Percentiles rank a stretch among this genome's conserved stretches.
phyloP scores from a whole-genome alignment of 2,888 invertebrate genomes.

The Folsomia candida region DNA sequence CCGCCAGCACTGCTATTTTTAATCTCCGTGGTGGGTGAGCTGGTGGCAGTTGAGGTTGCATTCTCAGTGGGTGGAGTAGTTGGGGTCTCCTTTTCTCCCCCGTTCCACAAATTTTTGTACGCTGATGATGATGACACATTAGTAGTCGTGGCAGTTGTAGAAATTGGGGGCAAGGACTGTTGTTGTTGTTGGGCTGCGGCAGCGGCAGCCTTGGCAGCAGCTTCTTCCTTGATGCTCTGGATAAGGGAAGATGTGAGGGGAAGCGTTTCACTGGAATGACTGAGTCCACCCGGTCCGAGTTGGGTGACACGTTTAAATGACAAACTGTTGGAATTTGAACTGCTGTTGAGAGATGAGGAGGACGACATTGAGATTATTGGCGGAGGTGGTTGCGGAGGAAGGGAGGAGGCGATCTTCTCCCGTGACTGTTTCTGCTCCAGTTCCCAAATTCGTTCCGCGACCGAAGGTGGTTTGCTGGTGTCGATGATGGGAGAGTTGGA shows the following conservation, averaged over 20 bases:
- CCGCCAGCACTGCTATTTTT: too few relatives aligned
- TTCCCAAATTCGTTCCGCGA: conserved; percentile 66
- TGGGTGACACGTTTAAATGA: neutral
- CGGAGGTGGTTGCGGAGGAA: neutral
- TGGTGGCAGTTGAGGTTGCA: neutral
- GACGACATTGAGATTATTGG: neutral
- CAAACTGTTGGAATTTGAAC: neutral
- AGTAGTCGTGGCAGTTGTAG: conserved; percentile 16
- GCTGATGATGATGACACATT: conserved; percentile 30
- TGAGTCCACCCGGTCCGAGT: neutral
- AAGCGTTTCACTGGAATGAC: neutral
- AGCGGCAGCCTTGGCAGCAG: neutral
- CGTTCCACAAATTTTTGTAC: neutral
- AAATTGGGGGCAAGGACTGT: neutral
- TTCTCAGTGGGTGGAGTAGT: neutral
- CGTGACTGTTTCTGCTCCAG: conserved; percentile 58
- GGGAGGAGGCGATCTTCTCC: neutral
- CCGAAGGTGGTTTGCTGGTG: conserved; percentile 59
- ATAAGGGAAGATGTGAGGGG: neutral
- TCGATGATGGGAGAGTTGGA: conserved; percentile 51
- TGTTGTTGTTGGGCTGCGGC: conserved; percentile 15
- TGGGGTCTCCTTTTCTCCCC: neutral
- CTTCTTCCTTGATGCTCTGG: neutral
- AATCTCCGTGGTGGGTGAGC: neutral
- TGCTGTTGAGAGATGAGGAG: neutral